Evolutionary conservation across 2,797 vertebrate genomes (phyloP), one percentile per base, ranked within the genome.

Genomic region (Poliocrania exsul): DNA sequence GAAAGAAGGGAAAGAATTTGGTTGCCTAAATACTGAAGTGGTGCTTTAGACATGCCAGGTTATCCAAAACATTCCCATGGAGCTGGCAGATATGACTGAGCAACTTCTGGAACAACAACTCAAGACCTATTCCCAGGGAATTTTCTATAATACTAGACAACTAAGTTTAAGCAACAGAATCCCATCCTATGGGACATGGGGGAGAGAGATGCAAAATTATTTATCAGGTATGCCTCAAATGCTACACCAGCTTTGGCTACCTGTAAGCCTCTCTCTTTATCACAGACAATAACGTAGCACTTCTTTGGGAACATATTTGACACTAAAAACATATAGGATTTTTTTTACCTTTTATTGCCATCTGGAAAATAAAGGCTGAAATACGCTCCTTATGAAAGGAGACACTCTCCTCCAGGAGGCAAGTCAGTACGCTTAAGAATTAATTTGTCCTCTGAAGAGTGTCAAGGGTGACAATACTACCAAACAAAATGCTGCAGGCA

Each of bases 41-140:
- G 4, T 10, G 7, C 16, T 93, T 74, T 60, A 90, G 53, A 46
- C 8, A 9, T 37, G 37, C 14, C 40, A 31, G 10, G 9, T 21
- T 88, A 58, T 71, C 49, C 49, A 53, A 84, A 93, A 79, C 35
- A 64, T 69, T 66, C 37, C 16, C 26, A 35, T 57, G 50, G 12
- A 18, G 24, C 0, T 35, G 10, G 17, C 33, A 53, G 69, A 50
- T 62, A 71, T 16, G 31, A 49, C 15, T 0, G 4, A 13, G 12
- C 10, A 66, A 31, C 29, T n/a, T 53, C 26, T 37, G 13, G 28
- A 84, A 57, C 11, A 66, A 31, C 25, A 78, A 4, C 18, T 46
- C 3, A 12, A 75, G 42, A 56, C 8, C n/a, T 40, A 29, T 40
- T 40, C 7, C 12, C 33, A 67, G 16, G 24, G 28, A 83, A 67